Percentiles rank a stretch among this genome's conserved stretches.
Conservation (phyloP, 2,113 vertebrate genomes). For the Plectropomus leopardus region DNA sequence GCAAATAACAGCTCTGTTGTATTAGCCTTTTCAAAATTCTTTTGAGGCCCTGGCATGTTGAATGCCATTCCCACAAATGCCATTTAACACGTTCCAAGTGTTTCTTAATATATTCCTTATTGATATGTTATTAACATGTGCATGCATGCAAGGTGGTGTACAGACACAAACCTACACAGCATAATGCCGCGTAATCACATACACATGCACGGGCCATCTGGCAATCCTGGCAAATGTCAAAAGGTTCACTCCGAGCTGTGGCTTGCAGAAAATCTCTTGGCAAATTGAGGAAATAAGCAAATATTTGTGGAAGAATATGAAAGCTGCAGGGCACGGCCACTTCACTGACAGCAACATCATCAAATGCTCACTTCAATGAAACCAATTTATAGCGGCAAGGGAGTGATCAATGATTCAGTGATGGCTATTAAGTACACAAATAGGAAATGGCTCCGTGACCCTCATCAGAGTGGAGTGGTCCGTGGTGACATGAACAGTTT, state of each 20-base stretch:
- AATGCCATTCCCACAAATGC: slow-evolving; percentile 14
- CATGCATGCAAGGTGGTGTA: not conserved
- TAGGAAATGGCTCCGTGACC: slow-evolving; percentile 30
- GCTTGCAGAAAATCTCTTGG: slow-evolving; percentile 37
- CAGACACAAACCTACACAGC: not conserved
- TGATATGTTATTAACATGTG: slow-evolving; percentile 4
- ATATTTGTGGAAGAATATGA: slow-evolving; percentile 52
- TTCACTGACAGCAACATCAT: slow-evolving; percentile 14
- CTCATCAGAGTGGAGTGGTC: slow-evolving; percentile 5
- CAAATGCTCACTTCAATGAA: slow-evolving; percentile 20
- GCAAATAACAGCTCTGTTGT: not conserved
- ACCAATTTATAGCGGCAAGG: not conserved
- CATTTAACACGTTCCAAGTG: not conserved
- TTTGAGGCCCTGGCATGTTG: not conserved
- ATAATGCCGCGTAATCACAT: not conserved
- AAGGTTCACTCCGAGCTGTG: slow-evolving; percentile 35
- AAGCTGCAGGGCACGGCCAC: not conserved
- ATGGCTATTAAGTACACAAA: not conserved
- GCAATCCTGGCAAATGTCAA: slow-evolving; percentile 55
- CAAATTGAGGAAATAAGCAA: slow-evolving; percentile 43
- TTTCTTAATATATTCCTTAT: slow-evolving; percentile 7
- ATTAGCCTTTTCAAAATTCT: not conserved
- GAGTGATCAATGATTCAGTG: slow-evolving; percentile 24
- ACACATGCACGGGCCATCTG: slow-evolving; percentile 62
- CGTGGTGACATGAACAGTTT: not conserved